Evolutionary conservation across 2,888 invertebrate genomes (phyloP), one percentile per base, ranked within the genome.

Genomic region (Iselma pallidipennis): DNA sequence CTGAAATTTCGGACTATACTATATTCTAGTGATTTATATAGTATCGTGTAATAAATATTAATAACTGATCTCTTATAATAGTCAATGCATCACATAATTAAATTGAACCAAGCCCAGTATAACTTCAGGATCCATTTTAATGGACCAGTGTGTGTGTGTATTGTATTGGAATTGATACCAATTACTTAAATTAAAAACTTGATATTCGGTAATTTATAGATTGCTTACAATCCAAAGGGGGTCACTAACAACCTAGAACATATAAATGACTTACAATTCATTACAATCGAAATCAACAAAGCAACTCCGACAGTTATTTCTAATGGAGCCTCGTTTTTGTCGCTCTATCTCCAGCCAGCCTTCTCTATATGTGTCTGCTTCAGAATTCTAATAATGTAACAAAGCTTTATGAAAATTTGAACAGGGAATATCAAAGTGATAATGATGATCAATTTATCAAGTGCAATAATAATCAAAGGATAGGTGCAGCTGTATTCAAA

Each of bases 171-270:
- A 29, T 51, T 29, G 51, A 19, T 33, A 51, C 29, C 51, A 51
- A 51, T 51, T 51, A 51, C 12, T 28, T n/a, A 51, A 51, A 21
- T 51, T 33, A 33, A 51, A 51, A 51, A 45, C 7, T 19, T 19
- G 45, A 21, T 21, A 45, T 45, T 45, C 21, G 45, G 21, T 45
- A 45, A 45, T 45, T 45, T 45, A 45, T 45, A 21, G 45, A 45
- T 21, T 21, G 45, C 21, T 45, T 45, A 45, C 21, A 45, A 45
- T 45, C 21, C 45, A 21, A 45, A 45, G 45, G 21, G 45, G 21
- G 21, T 45, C 2, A 21, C 45, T 21, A 7, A 45, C 19, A 42
- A n/a, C n/a, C n/a, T 42, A 45, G 21, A 45, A 21, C 10, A 45
- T 21, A 45, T 45, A 45, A 45, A 45, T 45, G 45, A 45, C 45